Percentiles rank a stretch among this genome's conserved stretches.
phyloP scores from a whole-genome alignment of 2,113 vertebrate species.

The Melanerpes aurifrons region DNA sequence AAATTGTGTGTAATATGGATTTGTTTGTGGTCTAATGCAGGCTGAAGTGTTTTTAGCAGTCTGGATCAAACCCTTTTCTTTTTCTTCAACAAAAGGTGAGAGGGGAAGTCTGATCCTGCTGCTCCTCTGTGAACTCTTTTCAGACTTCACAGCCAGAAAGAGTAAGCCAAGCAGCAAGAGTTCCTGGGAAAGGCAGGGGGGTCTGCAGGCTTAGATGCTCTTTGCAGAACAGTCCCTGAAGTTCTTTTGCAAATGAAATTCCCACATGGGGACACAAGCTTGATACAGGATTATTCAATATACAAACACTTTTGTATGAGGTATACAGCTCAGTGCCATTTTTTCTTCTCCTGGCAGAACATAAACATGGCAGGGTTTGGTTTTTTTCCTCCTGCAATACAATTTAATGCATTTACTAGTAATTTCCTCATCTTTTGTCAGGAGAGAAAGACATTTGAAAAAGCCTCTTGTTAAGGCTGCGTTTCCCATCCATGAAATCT shows the following conservation, averaged over 20 bases:
- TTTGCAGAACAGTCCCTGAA: neutral
- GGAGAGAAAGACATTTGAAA: slow-evolving; percentile 17
- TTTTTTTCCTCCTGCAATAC: neutral
- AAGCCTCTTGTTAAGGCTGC: slow-evolving; percentile 32
- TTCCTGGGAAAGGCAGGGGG: slow-evolving; percentile 10
- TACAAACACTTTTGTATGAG: neutral
- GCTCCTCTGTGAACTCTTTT: slow-evolving; percentile 26
- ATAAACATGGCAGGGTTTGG: neutral
- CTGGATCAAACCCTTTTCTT: neutral
- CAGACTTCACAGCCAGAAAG: slow-evolving; percentile 18
- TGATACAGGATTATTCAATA: neutral
- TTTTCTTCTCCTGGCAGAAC: neutral
- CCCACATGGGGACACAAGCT: neutral
- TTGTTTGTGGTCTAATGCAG: neutral
- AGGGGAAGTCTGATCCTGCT: slow-evolving; percentile 13
- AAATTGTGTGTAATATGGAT: neutral
- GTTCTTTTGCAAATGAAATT: neutral
- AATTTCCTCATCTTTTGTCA: slow-evolving; percentile 56
- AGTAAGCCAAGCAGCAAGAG: slow-evolving; percentile 20
- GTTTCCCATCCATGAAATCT: slow-evolving; percentile 56
- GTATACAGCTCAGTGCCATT: neutral
- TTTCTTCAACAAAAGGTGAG: slow-evolving; percentile 6
- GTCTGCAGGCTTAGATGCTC: neutral
- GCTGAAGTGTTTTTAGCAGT: neutral
- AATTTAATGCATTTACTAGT: slow-evolving; percentile 21